These are phyloP conservation scores for Drosophila biarmipes DNA, from an alignment of 1,140 invertebrate genomes.

Conservation along the genomic window DNA sequence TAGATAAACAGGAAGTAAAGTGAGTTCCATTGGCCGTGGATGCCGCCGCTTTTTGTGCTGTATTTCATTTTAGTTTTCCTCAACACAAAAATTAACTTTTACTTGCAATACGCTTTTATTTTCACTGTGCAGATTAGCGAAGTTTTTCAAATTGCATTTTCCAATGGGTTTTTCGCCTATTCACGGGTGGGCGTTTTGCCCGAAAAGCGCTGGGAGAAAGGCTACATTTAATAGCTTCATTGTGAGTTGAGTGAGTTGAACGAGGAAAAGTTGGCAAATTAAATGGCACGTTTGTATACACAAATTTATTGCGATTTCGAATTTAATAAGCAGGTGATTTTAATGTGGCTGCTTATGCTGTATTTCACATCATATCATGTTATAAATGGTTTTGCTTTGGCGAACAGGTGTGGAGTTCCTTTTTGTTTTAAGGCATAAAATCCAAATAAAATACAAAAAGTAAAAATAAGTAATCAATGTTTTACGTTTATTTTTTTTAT, in stretches of 20 bases:
- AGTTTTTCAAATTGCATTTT: slow-evolving; percentile 44
- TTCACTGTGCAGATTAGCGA: slow-evolving; percentile 24
- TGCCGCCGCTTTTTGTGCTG: slow-evolving; percentile 30
- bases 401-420: too few relatives aligned
- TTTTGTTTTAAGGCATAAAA: too few relatives aligned
- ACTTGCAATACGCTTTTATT: slow-evolving; percentile 44
- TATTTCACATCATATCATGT: neutral
- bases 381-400: neutral
- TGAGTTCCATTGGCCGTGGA: slow-evolving; percentile 38
- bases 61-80: slow-evolving; percentile 39
- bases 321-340: slow-evolving; percentile 22
- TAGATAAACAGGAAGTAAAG: slow-evolving; percentile 72
- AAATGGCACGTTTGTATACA: slow-evolving; percentile 30
- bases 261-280: slow-evolving; percentile 38
- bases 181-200: slow-evolving; percentile 43
- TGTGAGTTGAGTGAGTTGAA: slow-evolving; percentile 29
- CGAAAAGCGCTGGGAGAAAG: slow-evolving; percentile 37
- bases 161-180: slow-evolving; percentile 33
- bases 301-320: slow-evolving; percentile 23
- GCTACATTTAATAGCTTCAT: slow-evolving; percentile 43
- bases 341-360: neutral
- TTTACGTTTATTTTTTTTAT: too few relatives aligned
- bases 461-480: too few relatives aligned
- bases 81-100: slow-evolving; percentile 56
- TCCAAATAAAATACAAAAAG: too few relatives aligned